Base-by-base conservation (phyloP, 2,797 vertebrate species). In the Linurgus olivaceus region DNA sequence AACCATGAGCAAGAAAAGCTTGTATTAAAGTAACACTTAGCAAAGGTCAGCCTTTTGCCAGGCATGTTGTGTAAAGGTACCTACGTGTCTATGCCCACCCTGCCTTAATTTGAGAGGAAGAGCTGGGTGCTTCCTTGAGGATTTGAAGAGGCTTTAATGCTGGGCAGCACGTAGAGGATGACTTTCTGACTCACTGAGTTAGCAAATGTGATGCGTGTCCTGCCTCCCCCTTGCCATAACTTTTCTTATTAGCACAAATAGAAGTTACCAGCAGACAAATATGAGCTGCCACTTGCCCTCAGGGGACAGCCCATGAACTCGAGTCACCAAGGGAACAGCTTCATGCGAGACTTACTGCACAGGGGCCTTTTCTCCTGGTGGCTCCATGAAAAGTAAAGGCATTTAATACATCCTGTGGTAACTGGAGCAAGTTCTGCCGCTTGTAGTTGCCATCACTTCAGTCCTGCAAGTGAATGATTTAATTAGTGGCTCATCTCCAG, bases 221-320 rank as follows among this genome's bases (percentile, higher is more conserved):
- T 91, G 92, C 57, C 68, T 85, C 88, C 55, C 3, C 45, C 62
- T 61, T 44, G 26, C 50, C 71, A 21, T 50, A 88, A 76, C 86
- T 95, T 93, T 80, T 86, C 73, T 82, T 86, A 71, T 96, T 94
- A 96, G 88, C 80, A 35, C 94, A 93, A 85, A 81, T 90, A 76
- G 78, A 91, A 95, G 94, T 89, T 95, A 71, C 80, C 5, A 14
- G 83, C 40, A 89, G 96, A 95, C 74, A 93, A 94, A 96, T 85
- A 33, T 3, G 96, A 95, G 86, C 88, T 92, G 92, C 85, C 88
- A 83, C 70, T 85, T 92, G 52, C 90, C 89, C 84, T n/a, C 23
- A 11, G 90, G 88, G 55, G 84, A 90, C 89, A 91, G 95, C 14
- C 7, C 1, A 2, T 67, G 62, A 58, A 57, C 89, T 80, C 58